Evolutionary conservation across 2,888 invertebrate genomes (phyloP), one percentile per base, ranked within the genome.

Genomic region (Mallateleia sp.): DNA sequence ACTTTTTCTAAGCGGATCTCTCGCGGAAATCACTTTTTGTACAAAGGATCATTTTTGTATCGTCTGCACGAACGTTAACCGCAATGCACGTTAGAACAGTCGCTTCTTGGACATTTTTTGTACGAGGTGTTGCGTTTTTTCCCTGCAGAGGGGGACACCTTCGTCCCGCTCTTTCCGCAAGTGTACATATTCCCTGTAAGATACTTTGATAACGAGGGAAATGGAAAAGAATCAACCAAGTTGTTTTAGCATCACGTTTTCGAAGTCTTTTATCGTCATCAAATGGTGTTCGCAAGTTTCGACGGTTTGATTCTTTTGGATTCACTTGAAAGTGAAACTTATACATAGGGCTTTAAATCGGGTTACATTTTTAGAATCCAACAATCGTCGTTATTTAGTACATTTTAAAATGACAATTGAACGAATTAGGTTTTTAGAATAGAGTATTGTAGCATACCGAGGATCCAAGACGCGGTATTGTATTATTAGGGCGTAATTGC

Each of bases 11-110:
- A 34, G 24, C 64, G 14, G 38, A 72, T 28, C 32, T 52, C 24
- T 67, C 34, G 56, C 60, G 38, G n/a, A 45, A 69, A 60, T 72
- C 32, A 28, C n/a, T 54, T 62, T 71, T 72, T 81, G 74, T 81
- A 74, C 72, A 64, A 72, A 64, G 38, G 14, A 54, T 34, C 9
- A 3, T 66, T 80, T 79, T 80, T 69, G 22, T 32, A 71, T 80
- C 56, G 25, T 60, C 60, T 69, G 62, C 62, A 62, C 52, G 45
- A 69, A 52, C 15, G 25, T 28, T 42, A 47, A 77, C 3, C 20
- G n/a, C 47, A 66, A 66, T 54, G 66, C 66, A 77, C 54, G 34
- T 45, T 66, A 77, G 25, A 42, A 25, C 50, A 42, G 42, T 52
- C 5, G 62, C 34, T 64, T 38, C 22, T 66, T 32, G 22, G 11